Conservation (phyloP, 2,888 invertebrate species). For the Atrina japonica region DNA sequence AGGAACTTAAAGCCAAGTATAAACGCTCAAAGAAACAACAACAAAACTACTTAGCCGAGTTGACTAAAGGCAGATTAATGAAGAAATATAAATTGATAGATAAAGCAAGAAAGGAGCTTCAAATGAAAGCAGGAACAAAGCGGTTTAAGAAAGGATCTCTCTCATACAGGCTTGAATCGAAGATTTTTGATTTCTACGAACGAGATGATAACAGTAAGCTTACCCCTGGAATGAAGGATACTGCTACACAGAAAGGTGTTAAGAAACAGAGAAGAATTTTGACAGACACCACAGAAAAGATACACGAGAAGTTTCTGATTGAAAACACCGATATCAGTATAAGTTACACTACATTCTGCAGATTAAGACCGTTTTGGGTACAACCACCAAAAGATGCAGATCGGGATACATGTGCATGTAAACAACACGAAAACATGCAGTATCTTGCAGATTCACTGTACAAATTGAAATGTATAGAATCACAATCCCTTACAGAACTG, state of each 20-base stretch:
- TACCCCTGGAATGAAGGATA: not conserved
- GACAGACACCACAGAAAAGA: slow-evolving; percentile 15
- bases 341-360: slow-evolving; percentile 40
- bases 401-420: slow-evolving; percentile 44
- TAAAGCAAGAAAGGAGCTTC: slow-evolving; percentile 1
- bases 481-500: not conserved
- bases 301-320: slow-evolving; percentile 32
- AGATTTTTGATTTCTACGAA: not conserved
- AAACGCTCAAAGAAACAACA: not conserved
- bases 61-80: not conserved
- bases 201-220: slow-evolving; percentile 1
- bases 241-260: not conserved
- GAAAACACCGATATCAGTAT: slow-evolving; percentile 25
- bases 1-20: slow-evolving; percentile 16
- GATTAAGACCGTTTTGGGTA: slow-evolving; percentile 46
- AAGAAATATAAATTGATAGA: slow-evolving; percentile 15
- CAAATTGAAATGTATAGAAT: not conserved
- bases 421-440: slow-evolving; percentile 40
- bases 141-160: not conserved
- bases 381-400: slow-evolving; percentile 37
- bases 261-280: slow-evolving; percentile 14
- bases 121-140: slow-evolving; percentile 13
- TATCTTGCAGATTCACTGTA: slow-evolving; percentile 32
- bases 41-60: slow-evolving; percentile 1
- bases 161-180: not conserved